These are phyloP conservation scores for Zaprionus ornatus DNA, from an alignment of 1,140 invertebrate genomes.

Conservation along the genomic window DNA sequence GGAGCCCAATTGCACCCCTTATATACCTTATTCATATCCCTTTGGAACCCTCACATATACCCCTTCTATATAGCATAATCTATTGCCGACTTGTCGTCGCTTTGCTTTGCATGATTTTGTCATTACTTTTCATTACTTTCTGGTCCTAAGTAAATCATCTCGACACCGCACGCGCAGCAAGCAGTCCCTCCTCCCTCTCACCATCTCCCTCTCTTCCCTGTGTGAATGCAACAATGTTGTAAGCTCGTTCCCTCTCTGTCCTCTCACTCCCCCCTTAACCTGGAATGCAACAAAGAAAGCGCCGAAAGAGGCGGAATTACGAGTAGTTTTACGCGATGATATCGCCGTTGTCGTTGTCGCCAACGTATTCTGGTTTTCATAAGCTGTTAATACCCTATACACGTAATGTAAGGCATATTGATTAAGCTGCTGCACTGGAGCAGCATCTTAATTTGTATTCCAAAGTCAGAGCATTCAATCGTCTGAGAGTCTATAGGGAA, in stretches of 20 bases:
- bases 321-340: slow-evolving; percentile 16
- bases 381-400: slow-evolving; percentile 51
- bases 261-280: neutral
- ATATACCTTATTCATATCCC: no score
- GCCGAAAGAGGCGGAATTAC: slow-evolving; percentile 25
- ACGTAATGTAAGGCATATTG: slow-evolving; percentile 1
- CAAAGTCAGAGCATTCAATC: slow-evolving; percentile 6
- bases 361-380: slow-evolving; percentile 65
- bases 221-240: slow-evolving; percentile 15
- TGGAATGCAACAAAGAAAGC: slow-evolving; percentile 44
- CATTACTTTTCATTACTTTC: slow-evolving; percentile 66
- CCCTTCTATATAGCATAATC: neutral
- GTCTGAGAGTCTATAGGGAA: neutral
- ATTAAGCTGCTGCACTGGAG: neutral
- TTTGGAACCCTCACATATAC: neutral
- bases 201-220: neutral
- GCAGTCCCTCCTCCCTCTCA: neutral
- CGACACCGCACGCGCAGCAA: slow-evolving; percentile 24
- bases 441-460: neutral
- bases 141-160: slow-evolving; percentile 38
- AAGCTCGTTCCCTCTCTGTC: neutral
- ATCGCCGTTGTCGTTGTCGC: slow-evolving; percentile 18
- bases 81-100: neutral
- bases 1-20: no score
- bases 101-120: slow-evolving; percentile 64